Evolutionary conservation across 2,113 vertebrate genomes (phyloP), one percentile per base, ranked within the genome.

Genomic region (Typhlomys cinereus): DNA sequence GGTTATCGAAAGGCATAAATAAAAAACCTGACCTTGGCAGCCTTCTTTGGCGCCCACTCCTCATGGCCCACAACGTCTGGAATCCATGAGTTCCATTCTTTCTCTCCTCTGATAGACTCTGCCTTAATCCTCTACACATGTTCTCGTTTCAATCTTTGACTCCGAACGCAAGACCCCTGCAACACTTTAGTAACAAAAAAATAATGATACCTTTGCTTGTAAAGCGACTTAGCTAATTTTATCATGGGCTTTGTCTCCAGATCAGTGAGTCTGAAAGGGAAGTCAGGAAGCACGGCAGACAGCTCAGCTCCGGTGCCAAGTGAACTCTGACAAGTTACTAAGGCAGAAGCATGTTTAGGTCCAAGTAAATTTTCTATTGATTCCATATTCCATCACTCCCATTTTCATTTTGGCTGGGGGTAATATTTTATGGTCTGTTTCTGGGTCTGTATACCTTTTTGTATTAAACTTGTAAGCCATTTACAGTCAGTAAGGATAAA

Each of bases 171-270:
- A n/a, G n/a, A n/a, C n/a, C n/a, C n/a, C n/a, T n/a, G n/a, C n/a
- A n/a, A n/a, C n/a, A n/a, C n/a, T n/a, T n/a, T 75, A 80, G 34
- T 54, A 79, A 31, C 3, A 3, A 96, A 61, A 93, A 81, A 95
- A 69, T 91, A 89, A 92, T n/a, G 76, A 18, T 90, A 75, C 27
- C 64, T 95, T 85, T 67, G 86, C 85, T 89, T 87, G 90, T 31
- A 71, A 83, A 93, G 75, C 14, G 0, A 81, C 93, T 91, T 93
- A 90, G 75, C 67, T 97, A 94, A 31, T 97, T 97, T 97, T 96
- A 93, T 80, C 89, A 86, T 76, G 57, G 59, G 91, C 44, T 94
- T 71, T 86, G 84, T 92, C 95, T 94, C 89, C 66, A 91, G 91
- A 92, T 95, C n/a, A 83, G 12, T 94, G 92, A 94, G 48, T 44